These are phyloP conservation scores for Nothoprocta pentlandii DNA, from an alignment of 2,113 vertebrate species.

Conservation along the genomic window DNA sequence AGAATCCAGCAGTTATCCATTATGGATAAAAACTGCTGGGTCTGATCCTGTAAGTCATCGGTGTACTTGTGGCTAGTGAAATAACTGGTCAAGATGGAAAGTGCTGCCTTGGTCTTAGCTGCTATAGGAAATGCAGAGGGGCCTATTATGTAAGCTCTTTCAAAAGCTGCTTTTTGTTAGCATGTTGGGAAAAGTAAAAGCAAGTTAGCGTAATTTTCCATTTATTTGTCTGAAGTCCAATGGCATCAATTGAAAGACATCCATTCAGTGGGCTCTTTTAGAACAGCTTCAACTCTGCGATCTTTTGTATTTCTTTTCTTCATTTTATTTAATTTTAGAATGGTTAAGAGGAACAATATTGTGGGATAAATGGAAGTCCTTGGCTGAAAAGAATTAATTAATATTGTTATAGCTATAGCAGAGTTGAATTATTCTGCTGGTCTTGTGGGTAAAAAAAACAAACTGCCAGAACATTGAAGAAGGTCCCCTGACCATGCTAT, in stretches of 20 bases:
- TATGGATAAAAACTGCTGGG: background rate
- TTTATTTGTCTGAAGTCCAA: conserved; percentile 50
- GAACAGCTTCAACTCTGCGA: conserved; percentile 27
- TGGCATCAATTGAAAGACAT: conserved; percentile 42
- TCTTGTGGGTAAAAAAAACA: conserved; percentile 2
- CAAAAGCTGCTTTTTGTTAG: conserved; percentile 48
- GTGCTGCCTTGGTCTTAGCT: background rate
- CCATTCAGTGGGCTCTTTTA: conserved; percentile 17
- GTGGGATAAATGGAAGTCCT: conserved; percentile 45
- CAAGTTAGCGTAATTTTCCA: background rate
- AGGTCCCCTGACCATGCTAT: background rate
- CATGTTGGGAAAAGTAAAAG: conserved; percentile 48
- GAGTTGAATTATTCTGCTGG: background rate
- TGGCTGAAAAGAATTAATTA: conserved; percentile 54
- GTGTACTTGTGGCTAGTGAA: background rate
- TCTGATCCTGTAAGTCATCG: background rate
- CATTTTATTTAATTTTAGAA: conserved; percentile 48
- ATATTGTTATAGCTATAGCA: conserved; percentile 25
- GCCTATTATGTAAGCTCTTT: conserved; percentile 62
- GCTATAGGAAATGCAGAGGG: conserved; percentile 45
- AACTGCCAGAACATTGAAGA: background rate
- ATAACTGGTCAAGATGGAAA: background rate
- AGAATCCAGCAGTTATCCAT: fast-evolving
- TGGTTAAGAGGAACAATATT: conserved; percentile 52
- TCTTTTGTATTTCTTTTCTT: conserved; percentile 21